phyloP scores from a whole-genome alignment of 2,888 invertebrate species.

The Cosmopolites sordidus region DNA sequence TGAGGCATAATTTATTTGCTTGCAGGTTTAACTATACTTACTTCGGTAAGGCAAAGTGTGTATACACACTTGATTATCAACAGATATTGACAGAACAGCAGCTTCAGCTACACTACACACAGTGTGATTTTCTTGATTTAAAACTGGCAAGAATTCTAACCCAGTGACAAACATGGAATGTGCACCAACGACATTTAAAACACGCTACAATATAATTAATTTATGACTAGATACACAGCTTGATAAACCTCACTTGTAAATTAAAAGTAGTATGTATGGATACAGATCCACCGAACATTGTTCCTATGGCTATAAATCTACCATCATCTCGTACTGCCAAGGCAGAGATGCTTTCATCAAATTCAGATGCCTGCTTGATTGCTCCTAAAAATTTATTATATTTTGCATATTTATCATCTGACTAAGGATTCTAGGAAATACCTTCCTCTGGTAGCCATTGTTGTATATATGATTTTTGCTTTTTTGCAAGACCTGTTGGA shows the following conservation, averaged over 20 bases:
- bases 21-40: too few relatives aligned
- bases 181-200: constrained; percentile 76
- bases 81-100: constrained; percentile 90
- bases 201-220: constrained; percentile 55
- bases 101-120: constrained; percentile 74
- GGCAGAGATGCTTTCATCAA: constrained; percentile 76
- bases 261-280: constrained; percentile 88
- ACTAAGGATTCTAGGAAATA: too few relatives aligned
- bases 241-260: constrained; percentile 75
- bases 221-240: too few relatives aligned
- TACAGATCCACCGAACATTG: constrained; percentile 90
- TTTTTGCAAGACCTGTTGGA: constrained; percentile 68
- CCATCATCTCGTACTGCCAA: constrained; percentile 89
- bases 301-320: constrained; percentile 85
- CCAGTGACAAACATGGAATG: constrained; percentile 98
- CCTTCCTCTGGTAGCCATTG: constrained; percentile 69
- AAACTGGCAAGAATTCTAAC: constrained; percentile 82
- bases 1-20: too few relatives aligned
- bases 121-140: constrained; percentile 69
- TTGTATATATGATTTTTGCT: constrained; percentile 71
- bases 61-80: constrained; percentile 89
- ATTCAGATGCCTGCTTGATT: constrained; percentile 52
- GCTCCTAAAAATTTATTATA: constrained; percentile 10
- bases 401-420: background rate
- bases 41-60: constrained; percentile 79